A percentile compares a stretch with the other conserved stretches of the same genome.
These are phyloP conservation scores for Sinonovacula constricta DNA, from an alignment of 1,140 invertebrate genomes.

Conservation along the genomic window DNA sequence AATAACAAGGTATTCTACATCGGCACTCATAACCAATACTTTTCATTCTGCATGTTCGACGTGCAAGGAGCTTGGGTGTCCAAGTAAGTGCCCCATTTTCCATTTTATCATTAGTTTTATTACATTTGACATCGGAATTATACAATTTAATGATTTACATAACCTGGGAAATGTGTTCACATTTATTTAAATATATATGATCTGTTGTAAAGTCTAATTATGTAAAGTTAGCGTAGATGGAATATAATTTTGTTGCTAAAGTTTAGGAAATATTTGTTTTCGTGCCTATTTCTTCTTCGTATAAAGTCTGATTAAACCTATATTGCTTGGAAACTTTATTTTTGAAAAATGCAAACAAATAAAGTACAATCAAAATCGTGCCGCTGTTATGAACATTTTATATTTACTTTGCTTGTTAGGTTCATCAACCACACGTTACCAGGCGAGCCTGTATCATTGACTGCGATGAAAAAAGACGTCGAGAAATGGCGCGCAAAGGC, in stretches of 20 bases:
- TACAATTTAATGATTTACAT: too few species aligned
- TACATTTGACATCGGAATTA: neutral
- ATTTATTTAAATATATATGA: too few species aligned
- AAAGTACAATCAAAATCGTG: neutral
- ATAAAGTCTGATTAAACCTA: neutral
- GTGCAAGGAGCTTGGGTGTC: constrained; percentile 40
- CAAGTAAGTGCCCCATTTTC: constrained; percentile 9
- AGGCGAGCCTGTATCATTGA: neutral
- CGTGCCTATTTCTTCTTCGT: neutral
- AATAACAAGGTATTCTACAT: constrained; percentile 51
- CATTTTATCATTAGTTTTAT: too few species aligned
- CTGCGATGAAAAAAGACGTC: constrained; percentile 8
- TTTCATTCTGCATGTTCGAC: constrained; percentile 49
- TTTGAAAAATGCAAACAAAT: neutral
- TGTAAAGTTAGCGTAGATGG: too few species aligned
- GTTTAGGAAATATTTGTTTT: neutral
- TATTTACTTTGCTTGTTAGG: neutral
- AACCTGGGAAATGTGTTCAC: too few species aligned
- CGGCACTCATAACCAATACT: constrained; percentile 41
- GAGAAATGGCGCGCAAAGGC: constrained; percentile 11
- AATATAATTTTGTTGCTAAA: too few species aligned
- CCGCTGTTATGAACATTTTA: neutral
- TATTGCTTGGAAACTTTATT: neutral
- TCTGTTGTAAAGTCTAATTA: too few species aligned
- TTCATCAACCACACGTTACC: constrained; percentile 14